A percentile compares a stretch with the other conserved stretches of the same genome.
Evolutionary conservation across 2,113 vertebrate genomes (phyloP).

Genomic region (Burhinus bistriatus): DNA sequence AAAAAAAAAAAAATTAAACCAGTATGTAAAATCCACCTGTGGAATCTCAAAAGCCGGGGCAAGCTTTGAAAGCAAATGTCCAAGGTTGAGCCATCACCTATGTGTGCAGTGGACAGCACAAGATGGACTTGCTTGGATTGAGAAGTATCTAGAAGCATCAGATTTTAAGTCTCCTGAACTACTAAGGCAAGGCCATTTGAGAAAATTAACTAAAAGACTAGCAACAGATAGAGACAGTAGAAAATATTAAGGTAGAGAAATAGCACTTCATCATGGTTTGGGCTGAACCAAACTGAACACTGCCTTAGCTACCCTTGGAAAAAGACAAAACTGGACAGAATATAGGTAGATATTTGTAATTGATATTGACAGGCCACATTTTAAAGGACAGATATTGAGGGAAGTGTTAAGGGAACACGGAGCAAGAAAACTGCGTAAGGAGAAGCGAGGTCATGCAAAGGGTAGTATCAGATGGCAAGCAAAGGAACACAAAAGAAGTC

Average conservation of each 20-base stretch:
- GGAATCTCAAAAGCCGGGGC: background rate
- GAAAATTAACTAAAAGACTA: background rate
- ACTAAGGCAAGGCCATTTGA: background rate
- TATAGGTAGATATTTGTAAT: background rate
- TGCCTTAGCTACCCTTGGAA: background rate
- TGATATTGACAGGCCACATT: background rate
- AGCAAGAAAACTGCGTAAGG: background rate
- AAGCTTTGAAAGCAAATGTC: background rate
- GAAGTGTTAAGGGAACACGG: background rate
- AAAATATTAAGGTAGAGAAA: background rate
- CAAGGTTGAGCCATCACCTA: background rate
- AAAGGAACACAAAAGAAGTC: background rate
- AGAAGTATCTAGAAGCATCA: background rate
- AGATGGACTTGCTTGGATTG: background rate
- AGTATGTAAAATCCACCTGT: background rate
- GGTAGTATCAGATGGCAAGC: background rate
- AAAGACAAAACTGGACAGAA: background rate
- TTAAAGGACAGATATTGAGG: background rate
- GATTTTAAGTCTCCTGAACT: background rate
- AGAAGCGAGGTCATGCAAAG: background rate
- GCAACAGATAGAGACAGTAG: background rate
- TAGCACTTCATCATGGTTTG: background rate
- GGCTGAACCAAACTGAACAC: background rate
- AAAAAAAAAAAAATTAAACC: background rate
- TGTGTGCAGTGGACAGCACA: fast-evolving